Conservation (phyloP, 2,888 invertebrate genomes). For the Troides oblongomaculatus region DNA sequence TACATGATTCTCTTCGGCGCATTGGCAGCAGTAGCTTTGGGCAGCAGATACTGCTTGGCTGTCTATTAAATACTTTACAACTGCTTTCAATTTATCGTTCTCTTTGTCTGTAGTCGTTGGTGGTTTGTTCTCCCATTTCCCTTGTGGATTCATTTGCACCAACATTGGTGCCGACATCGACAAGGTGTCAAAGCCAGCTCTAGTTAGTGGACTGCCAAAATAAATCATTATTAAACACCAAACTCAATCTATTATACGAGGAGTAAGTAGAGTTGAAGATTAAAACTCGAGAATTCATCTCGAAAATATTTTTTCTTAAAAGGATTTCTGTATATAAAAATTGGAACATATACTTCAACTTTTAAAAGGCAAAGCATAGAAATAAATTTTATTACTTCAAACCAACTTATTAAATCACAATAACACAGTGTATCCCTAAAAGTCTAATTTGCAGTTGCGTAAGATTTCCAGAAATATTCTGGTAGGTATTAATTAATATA, state of each 20-base stretch:
- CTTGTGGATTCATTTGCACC: conserved; percentile 64
- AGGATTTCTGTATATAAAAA: too few species aligned
- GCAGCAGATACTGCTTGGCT: conserved; percentile 60
- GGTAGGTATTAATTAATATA: too few species aligned
- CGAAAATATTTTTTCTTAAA: neutral
- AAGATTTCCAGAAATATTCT: too few species aligned
- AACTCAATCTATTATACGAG: neutral
- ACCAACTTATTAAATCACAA: too few species aligned
- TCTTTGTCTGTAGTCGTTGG: conserved; percentile 60
- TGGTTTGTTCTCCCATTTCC: conserved; percentile 60
- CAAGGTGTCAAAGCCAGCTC: conserved; percentile 56
- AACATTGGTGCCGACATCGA: conserved; percentile 52
- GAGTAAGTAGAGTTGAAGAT: neutral
- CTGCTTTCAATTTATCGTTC: conserved; percentile 44
- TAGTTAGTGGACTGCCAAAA: conserved; percentile 48
- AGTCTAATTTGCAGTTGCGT: too few species aligned
- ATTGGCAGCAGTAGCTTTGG: conserved; percentile 50
- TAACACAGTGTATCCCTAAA: too few species aligned
- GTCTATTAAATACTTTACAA: conserved; percentile 57
- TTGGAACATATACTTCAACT: too few species aligned
- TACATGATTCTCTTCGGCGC: conserved; percentile 13
- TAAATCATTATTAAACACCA: conserved; percentile 18
- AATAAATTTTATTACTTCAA: too few species aligned
- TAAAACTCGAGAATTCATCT: neutral
- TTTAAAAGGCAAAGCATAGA: too few species aligned